Percentiles rank a stretch among this genome's conserved stretches.
Conservation (phyloP, 2,888 invertebrate species). For the Abscondita cerata region DNA sequence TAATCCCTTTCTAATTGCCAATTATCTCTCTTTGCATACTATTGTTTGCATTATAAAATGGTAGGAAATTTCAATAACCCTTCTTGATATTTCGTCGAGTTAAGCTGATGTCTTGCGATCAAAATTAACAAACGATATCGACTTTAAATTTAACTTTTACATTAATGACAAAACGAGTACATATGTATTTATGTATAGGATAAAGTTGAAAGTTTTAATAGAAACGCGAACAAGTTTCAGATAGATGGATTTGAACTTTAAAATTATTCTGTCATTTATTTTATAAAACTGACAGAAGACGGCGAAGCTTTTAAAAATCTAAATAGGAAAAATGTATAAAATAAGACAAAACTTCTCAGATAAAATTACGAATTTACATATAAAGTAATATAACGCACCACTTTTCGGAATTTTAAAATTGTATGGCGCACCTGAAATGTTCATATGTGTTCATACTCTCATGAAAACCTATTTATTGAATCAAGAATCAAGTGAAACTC, state of each 20-base stretch:
- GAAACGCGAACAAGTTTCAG: slow-evolving; percentile 25
- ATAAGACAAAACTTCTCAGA: slow-evolving; percentile 18
- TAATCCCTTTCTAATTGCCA: slow-evolving; percentile 27
- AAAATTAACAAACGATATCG: too few species aligned
- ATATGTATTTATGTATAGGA: slow-evolving; percentile 31
- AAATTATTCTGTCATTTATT: slow-evolving; percentile 29
- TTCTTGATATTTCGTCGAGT: background rate
- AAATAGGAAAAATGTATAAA: slow-evolving; percentile 22
- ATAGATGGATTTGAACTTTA: slow-evolving; percentile 27
- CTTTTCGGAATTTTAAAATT: too few species aligned
- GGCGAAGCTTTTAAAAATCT: slow-evolving; percentile 16
- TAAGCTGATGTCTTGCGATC: too few species aligned
- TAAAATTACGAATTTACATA: slow-evolving; percentile 25
- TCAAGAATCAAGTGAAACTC: too few species aligned
- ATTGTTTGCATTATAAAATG: background rate
- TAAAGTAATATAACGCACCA: slow-evolving; percentile 16
- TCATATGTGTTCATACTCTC: too few species aligned
- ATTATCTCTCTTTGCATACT: slow-evolving; percentile 20
- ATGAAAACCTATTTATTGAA: too few species aligned
- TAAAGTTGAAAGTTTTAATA: slow-evolving; percentile 33
- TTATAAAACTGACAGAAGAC: slow-evolving; percentile 11
- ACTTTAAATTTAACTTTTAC: background rate
- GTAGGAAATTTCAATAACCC: background rate
- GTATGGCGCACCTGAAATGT: too few species aligned
- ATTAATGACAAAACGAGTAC: slow-evolving; percentile 20